A percentile compares a stretch with the other conserved stretches of the same genome.
These are phyloP conservation scores for Drosophila pseudotalamancana DNA, from an alignment of 2,888 invertebrate species.

Conservation along the genomic window DNA sequence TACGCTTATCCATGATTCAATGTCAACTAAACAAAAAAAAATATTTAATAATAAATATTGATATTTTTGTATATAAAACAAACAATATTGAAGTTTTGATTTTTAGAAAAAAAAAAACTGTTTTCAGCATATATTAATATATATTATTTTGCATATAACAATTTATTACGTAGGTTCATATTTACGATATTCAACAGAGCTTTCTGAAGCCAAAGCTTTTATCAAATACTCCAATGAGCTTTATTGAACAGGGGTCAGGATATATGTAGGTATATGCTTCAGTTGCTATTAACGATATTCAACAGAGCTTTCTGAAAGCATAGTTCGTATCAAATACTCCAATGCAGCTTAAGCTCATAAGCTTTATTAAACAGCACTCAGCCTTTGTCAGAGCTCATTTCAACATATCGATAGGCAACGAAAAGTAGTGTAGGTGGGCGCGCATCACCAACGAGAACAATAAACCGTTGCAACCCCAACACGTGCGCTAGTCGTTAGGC, in stretches of 20 bases:
- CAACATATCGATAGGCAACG: slow-evolving; percentile 17
- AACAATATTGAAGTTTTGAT: too few relatives aligned
- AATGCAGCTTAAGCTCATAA: background rate
- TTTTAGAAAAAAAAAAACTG: background rate
- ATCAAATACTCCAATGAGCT: background rate
- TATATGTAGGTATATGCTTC: too few relatives aligned
- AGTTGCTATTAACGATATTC: background rate
- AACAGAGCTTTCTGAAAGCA: background rate
- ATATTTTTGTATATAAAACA: slow-evolving; percentile 54
- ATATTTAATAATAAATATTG: slow-evolving; percentile 53
- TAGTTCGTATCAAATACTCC: background rate
- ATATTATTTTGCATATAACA: background rate
- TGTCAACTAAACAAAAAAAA: slow-evolving; percentile 60
- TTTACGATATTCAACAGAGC: background rate
- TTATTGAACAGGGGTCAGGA: background rate
- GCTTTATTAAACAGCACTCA: background rate
- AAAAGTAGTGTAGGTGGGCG: background rate
- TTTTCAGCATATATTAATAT: too few relatives aligned
- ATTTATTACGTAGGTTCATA: too few relatives aligned
- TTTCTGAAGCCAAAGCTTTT: background rate
- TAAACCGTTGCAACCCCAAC: slow-evolving; percentile 22
- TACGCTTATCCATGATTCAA: slow-evolving; percentile 80
- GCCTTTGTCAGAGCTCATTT: slow-evolving; percentile 19
- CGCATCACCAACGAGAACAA: slow-evolving; percentile 1
- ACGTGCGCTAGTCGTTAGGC: slow-evolving; percentile 23